Percentiles rank a stretch among this genome's conserved stretches.
Evolutionary conservation across 2,888 invertebrate genomes (phyloP).

Genomic region (Coecobrya sp.): DNA sequence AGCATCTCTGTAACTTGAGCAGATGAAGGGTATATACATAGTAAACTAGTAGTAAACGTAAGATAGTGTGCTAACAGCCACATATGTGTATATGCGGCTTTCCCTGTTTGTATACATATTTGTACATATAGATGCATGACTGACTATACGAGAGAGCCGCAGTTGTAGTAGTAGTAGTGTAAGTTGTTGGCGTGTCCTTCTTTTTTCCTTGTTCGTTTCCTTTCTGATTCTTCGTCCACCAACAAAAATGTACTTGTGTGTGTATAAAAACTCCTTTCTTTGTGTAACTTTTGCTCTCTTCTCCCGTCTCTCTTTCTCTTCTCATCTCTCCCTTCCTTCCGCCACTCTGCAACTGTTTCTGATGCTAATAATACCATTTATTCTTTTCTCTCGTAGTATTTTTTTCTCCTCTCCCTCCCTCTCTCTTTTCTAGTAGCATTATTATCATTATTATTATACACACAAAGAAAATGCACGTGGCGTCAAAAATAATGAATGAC

Average conservation of each 20-base stretch:
- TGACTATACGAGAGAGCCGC: neutral
- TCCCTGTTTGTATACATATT: no score
- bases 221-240: conserved; percentile 25
- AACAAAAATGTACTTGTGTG: conserved; percentile 29
- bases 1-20: neutral
- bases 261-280: conserved; percentile 55
- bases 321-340: conserved; percentile 71
- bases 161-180: neutral
- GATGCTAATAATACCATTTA: conserved; percentile 79
- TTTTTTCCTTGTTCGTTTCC: conserved; percentile 14
- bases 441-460: conserved; percentile 16
- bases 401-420: neutral
- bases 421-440: neutral
- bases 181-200: conserved; percentile 38
- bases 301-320: neutral
- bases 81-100: neutral
- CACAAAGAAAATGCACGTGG: conserved; percentile 67
- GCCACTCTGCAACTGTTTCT: conserved; percentile 73
- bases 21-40: neutral
- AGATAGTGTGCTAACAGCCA: neutral
- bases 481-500: conserved; percentile 76
- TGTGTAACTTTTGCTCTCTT: conserved; percentile 72
- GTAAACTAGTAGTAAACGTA: neutral
- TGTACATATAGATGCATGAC: neutral
- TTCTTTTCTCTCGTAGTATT: conserved; percentile 57